These are phyloP conservation scores for Polypterus senegalus DNA, from an alignment of 2,113 vertebrate species.

Conservation along the genomic window DNA sequence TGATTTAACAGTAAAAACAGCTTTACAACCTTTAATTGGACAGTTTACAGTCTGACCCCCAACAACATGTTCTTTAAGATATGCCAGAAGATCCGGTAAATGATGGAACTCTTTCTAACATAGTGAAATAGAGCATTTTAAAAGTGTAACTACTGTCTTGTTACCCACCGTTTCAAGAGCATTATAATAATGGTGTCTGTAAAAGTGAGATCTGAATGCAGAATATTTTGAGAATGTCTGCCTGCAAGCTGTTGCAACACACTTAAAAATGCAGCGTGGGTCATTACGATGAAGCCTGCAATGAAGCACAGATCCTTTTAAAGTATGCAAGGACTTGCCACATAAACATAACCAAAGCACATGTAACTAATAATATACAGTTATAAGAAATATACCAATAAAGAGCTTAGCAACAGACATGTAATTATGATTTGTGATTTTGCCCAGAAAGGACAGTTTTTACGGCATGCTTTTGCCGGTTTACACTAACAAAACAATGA, in stretches of 20 bases:
- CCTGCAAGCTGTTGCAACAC: constrained; percentile 14
- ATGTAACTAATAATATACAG: too few relatives aligned
- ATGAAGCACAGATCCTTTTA: constrained; percentile 12
- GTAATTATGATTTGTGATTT: too few relatives aligned
- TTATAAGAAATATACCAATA: too few relatives aligned
- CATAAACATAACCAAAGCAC: too few relatives aligned
- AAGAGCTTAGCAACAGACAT: too few relatives aligned
- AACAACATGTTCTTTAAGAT: constrained; percentile 8
- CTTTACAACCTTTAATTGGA: constrained; percentile 25
- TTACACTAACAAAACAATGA: too few relatives aligned
- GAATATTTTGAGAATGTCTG: constrained; percentile 14
- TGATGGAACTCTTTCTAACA: constrained; percentile 24
- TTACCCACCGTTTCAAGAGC: constrained; percentile 3
- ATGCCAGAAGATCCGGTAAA: constrained; percentile 18
- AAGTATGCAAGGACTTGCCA: too few relatives aligned
- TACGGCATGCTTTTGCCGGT: too few relatives aligned
- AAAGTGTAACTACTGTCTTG: constrained; percentile 9
- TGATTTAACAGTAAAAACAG: constrained; percentile 20
- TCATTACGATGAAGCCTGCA: constrained; percentile 26
- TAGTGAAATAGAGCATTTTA: constrained; percentile 25
- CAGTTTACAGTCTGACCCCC: constrained; percentile 22
- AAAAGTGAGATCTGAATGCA: constrained; percentile 18
- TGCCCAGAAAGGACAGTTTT: too few relatives aligned
- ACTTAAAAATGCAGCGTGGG: constrained; percentile 23
- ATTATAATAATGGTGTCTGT: constrained; percentile 9